Base-by-base conservation (phyloP, 23 tunicate genomes). In the Styela plicata region DNA sequence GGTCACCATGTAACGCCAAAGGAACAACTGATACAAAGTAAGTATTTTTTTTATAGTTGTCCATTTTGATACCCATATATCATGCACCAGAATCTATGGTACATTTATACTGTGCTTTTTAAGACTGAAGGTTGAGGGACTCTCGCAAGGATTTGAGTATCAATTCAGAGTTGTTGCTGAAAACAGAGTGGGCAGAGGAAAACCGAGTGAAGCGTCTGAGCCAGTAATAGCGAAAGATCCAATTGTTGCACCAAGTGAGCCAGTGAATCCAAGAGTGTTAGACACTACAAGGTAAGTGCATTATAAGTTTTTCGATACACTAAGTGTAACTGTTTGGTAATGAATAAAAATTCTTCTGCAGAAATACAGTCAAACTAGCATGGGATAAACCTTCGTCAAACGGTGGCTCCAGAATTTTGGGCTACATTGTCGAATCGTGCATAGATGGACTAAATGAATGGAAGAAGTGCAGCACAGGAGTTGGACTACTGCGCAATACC, bases 101-200 rank as follows among this genome's bases (percentile, higher is more conserved):
- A n/a, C n/a, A n/a, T n/a, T n/a, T n/a, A n/a, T n/a, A n/a, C n/a
- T n/a, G n/a, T n/a, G 22, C 26, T 73, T 24, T 31, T 44, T 23
- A 0, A 80, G 87, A 2, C 27, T 89, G 44, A 90, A 86, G n/a
- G 92, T 86, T 27, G 67, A 74, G 25, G 85, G 89, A 33, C 63
- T 94, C 22, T 89, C 91, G 3, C 75, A 53, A 31, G 86, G 87
- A 24, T 75, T 62, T 44, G 96, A 84, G 17, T 90, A 95, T 64
- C 96, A 95, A 74, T 95, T 95, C 64, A 69, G 99, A 74, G 96
- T 95, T 24, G 29, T 66, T 23, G 96, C 99, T 23, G 99, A 90
- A 78, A 94, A 94, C 63, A 86, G 84, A 36, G 62, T 86, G 16
- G 99, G 99, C 26, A 69, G 84, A 24, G 86, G 96, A 44, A 82